Conservation (phyloP, 1,140 invertebrate genomes). For the Zaprionus inermis region DNA sequence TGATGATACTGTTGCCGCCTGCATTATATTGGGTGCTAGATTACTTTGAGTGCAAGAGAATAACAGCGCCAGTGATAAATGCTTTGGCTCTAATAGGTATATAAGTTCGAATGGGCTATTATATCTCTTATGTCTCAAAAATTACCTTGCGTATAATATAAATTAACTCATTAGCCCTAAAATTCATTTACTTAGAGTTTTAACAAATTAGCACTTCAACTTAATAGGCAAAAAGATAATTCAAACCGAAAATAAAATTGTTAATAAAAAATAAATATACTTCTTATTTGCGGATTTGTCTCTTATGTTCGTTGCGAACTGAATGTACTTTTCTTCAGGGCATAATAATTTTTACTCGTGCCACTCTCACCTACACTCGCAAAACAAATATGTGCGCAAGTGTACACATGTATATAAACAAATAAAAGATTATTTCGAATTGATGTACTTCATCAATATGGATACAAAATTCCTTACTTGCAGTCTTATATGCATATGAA, state of each 20-base stretch:
- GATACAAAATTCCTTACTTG: neutral
- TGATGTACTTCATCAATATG: slow-evolving; percentile 10
- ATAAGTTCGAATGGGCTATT: neutral
- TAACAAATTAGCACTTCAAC: neutral
- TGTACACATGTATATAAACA: neutral
- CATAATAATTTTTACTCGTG: neutral
- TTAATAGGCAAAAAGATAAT: neutral
- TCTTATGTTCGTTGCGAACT: too few relatives aligned
- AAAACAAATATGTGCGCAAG: slow-evolving; percentile 38
- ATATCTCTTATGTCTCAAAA: neutral
- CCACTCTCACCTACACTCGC: slow-evolving; percentile 12
- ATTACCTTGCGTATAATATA: neutral
- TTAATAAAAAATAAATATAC: too few relatives aligned
- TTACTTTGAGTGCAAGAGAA: neutral
- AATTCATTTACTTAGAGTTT: neutral
- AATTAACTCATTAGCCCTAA: neutral
- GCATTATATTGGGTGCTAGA: slow-evolving; percentile 13
- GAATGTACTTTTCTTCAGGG: neutral
- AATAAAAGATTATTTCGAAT: slow-evolving; percentile 9
- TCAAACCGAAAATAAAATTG: neutral
- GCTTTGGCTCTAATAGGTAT: neutral
- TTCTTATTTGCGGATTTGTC: too few relatives aligned
- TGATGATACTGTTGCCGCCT: slow-evolving; percentile 11
- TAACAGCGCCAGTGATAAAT: slow-evolving; percentile 11
- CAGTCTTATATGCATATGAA: neutral